Base-by-base conservation (phyloP, 2,113 vertebrate genomes). In the Notechis scutatus region DNA sequence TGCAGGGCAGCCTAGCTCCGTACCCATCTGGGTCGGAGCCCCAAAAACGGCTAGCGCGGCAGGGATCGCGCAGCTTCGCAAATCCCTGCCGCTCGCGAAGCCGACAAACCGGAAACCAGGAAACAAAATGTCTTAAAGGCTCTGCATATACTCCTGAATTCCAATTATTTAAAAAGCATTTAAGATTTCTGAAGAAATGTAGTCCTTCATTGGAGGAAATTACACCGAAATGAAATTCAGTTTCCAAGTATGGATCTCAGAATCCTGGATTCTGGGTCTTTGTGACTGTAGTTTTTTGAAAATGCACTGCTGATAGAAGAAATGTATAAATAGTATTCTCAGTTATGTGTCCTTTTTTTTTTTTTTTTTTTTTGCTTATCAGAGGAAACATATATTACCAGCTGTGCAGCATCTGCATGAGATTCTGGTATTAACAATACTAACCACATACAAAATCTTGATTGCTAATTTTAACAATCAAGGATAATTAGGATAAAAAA, bases 401-500 rank as follows among this genome's bases (percentile, higher is more conserved):
- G 87, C 93, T 92, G 92, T 93, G 92, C 92, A 86, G 94, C 91
- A 93, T 34, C 5, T 69, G 93, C 94, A 89, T 88, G 69, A 95
- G 87, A 88, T 90, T 69, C 69, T 94, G 96, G 89, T 47, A 93
- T 94, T 96, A 96, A 94, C 96, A 96, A 94, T 94, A 85, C 23
- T 85, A 45, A 39, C 54, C 95, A 93, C 54, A 92, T 93, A 90
- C 64, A 91, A 94, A 93, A 94, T 95, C 93, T 94, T 90, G 90
- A 89, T 34, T 54, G 52, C 47, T 95, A 89, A 95, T 90, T 92
- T 96, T 96, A 92, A 94, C 95, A 94, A 90, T 92, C 90, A 94
- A 93, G 94, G 93, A 61, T 93, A 95, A 94, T 96, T 89, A 95
- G 93, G 52, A 57, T 94, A 92, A 95, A 95, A 55, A 95, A 91